These are phyloP conservation scores for Enteromius viviparus DNA, from an alignment of 2,797 vertebrate species.

Conservation along the genomic window DNA sequence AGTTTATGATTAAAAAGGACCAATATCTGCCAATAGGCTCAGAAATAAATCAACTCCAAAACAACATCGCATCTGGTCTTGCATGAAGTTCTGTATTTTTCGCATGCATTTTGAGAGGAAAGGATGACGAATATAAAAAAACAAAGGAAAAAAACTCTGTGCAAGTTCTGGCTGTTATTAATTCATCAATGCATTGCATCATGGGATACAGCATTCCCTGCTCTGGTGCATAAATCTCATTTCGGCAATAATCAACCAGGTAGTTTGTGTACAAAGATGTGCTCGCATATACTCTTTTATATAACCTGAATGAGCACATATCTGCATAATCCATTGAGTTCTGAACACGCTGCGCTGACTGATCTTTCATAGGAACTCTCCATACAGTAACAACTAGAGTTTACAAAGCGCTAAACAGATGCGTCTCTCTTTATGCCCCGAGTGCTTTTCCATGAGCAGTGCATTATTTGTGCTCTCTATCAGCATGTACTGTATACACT, in stretches of 20 bases:
- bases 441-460: constrained; percentile 12
- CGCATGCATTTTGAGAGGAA: too few relatives aligned
- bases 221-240: neutral
- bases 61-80: neutral
- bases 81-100: too few relatives aligned
- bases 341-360: neutral
- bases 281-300: neutral
- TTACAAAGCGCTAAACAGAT: neutral
- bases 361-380: neutral
- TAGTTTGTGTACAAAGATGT: neutral
- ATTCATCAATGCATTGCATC: neutral
- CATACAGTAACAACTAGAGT: neutral
- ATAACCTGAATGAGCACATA: neutral
- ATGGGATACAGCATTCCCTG: neutral
- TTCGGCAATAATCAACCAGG: neutral
- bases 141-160: too few relatives aligned
- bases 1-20: neutral
- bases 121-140: too few relatives aligned
- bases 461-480: neutral
- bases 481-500: neutral
- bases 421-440: neutral
- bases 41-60: too few relatives aligned
- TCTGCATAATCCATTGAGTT: constrained; percentile 5
- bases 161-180: neutral
- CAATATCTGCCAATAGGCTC: neutral